Evolutionary conservation across 1,140 invertebrate genomes (phyloP).

Genomic region (Drosophila mauritiana): DNA sequence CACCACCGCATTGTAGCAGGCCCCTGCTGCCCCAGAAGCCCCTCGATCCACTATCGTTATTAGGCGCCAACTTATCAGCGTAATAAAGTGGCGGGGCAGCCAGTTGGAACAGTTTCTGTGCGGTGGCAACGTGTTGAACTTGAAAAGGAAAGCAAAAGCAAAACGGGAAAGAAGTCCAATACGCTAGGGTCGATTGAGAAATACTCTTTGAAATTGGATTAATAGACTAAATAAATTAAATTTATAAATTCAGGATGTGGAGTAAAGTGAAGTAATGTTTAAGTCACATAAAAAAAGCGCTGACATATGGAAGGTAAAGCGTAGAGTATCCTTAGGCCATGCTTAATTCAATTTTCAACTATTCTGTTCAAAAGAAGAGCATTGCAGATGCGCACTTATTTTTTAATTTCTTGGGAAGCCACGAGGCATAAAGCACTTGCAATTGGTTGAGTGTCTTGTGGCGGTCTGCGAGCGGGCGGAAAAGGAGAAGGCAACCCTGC

Average conservation of each 20-base stretch:
- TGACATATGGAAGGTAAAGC: no score
- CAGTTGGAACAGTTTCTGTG: constrained; percentile 73
- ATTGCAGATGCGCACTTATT: background rate
- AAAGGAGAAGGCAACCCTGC: constrained; percentile 10
- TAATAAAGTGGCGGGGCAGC: constrained; percentile 77
- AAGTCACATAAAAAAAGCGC: no score
- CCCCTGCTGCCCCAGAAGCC: background rate
- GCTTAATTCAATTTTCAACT: background rate
- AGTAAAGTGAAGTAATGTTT: no score
- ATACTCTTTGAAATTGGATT: constrained; percentile 24
- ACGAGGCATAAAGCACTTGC: constrained; percentile 30
- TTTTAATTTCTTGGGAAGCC: background rate
- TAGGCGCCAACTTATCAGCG: constrained; percentile 58
- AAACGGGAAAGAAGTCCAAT: constrained; percentile 35
- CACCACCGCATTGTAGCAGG: background rate
- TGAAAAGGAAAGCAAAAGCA: constrained; percentile 75
- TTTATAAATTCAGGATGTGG: no score
- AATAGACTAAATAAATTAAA: no score
- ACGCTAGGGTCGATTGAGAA: constrained; percentile 23
- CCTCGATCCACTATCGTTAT: constrained; percentile 16
- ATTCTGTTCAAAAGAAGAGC: background rate
- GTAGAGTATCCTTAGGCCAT: no score
- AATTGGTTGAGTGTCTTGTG: constrained; percentile 11
- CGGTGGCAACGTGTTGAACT: constrained; percentile 73
- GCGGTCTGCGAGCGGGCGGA: background rate